Base-by-base conservation (phyloP, 2,113 vertebrate genomes). In the Phrynosoma blainvillii region DNA sequence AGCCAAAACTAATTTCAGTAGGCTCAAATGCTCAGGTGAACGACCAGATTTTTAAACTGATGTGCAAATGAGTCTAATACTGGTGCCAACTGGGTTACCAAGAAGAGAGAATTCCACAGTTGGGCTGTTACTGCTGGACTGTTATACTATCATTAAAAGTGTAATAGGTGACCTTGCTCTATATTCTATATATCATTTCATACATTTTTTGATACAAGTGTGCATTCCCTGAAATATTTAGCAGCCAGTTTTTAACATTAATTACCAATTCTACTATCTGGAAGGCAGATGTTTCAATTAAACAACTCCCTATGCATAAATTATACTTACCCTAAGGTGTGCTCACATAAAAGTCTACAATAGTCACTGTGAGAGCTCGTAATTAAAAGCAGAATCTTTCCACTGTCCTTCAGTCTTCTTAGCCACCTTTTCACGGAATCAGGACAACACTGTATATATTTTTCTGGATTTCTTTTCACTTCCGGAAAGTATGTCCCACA, bases 361-460 rank as follows among this genome's bases (percentile, higher is more conserved):
- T 99, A 99, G 95, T 99, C 98, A 76, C 98, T 99, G 95, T 99
- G 98, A 89, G 98, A 99, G 95, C 98, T 99, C 86, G 98, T 99
- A 94, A 99, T 99, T 89, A 99, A 96, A 30, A 99, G 93, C 27
- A 99, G 96, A 88, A 98, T 95, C 95, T 99, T 99, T 81, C 98
- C 98, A 2, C 97, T 96, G 30, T 92, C 97, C 93, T 98, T 99
- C 92, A 99, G 96, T 93, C 95, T 97, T 79, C 89, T 97, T 92
- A 99, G 95, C 98, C 98, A 99, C 81, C 96, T 97, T 96, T 98
- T 98, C 7, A 99, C 97, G 6, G 98, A 97, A 59, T 98, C 97
- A 0, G 98, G 98, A 95, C 98, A 99, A 86, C 94, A 96, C 94
- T 98, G 96, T 92, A 99, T 96, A 94, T 98, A 99, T 89, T 94